These are phyloP conservation scores for Apodemus speciosus DNA, from an alignment of 2,113 vertebrate species.

Conservation along the genomic window DNA sequence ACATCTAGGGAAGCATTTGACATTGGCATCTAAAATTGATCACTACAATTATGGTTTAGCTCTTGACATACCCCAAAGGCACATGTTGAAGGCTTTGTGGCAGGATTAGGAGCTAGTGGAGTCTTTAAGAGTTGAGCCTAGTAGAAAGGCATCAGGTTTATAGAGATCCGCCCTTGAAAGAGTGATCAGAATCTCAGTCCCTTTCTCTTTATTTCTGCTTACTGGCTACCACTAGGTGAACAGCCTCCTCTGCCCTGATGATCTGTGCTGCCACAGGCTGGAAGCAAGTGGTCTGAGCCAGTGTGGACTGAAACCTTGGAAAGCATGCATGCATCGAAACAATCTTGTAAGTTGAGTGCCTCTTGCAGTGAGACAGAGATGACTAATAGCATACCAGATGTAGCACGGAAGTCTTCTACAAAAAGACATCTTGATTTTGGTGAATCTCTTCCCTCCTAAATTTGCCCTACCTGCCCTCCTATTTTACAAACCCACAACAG, in stretches of 20 bases:
- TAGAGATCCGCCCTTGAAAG: background rate
- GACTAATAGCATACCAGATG: background rate
- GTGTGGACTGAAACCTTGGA: background rate
- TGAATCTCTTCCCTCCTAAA: background rate
- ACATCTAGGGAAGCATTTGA: background rate
- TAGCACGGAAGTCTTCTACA: background rate
- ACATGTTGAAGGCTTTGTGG: background rate
- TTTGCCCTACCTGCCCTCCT: accelerated
- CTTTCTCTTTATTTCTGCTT: no score
- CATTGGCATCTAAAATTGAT: background rate
- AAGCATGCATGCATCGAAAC: background rate
- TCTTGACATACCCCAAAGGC: background rate
- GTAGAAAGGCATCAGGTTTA: background rate
- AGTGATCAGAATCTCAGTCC: background rate
- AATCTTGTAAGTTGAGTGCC: background rate
- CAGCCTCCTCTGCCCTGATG: background rate
- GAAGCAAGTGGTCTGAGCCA: background rate
- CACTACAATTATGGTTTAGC: background rate
- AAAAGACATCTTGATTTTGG: background rate
- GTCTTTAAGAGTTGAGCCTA: background rate
- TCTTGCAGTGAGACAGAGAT: background rate
- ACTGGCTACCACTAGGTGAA: background rate
- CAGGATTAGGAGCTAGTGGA: background rate
- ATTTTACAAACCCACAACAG: background rate
- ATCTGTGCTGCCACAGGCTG: background rate